Evolutionary conservation across 2,888 invertebrate genomes (phyloP).

Genomic region (Saturnia japonica): DNA sequence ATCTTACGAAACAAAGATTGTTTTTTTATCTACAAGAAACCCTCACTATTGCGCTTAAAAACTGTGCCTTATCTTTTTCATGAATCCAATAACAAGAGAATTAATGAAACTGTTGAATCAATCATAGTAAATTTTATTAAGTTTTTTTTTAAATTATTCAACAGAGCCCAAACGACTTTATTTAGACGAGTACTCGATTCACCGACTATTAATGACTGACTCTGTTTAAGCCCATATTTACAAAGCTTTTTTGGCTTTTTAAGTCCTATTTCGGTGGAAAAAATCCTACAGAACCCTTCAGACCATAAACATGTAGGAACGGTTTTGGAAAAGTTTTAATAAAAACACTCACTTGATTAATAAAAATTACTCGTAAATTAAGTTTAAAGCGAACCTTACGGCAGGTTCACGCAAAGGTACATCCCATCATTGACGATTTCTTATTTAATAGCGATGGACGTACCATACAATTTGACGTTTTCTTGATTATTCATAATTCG

Average conservation of each 20-base stretch:
- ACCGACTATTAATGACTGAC: slow-evolving; percentile 28
- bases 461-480: no score
- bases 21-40: slow-evolving; percentile 30
- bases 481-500: no score
- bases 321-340: not conserved
- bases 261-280: slow-evolving; percentile 70
- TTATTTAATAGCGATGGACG: no score
- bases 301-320: slow-evolving; percentile 14
- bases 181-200: slow-evolving; percentile 20
- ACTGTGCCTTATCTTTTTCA: not conserved
- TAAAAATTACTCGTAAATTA: not conserved
- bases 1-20: slow-evolving; percentile 37
- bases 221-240: slow-evolving; percentile 62
- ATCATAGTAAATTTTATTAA: not conserved
- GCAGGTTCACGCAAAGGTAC: no score
- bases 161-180: slow-evolving; percentile 8
- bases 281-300: slow-evolving; percentile 39
- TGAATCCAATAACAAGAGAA: not conserved
- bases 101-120: not conserved
- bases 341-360: not conserved
- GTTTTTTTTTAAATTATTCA: not conserved
- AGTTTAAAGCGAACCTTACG: no score
- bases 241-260: slow-evolving; percentile 77
- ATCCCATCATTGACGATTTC: no score
- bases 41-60: slow-evolving; percentile 52